A percentile compares a stretch with the other conserved stretches of the same genome.
Conservation (phyloP, 1,140 invertebrate species). For the Drosophila funebris region DNA sequence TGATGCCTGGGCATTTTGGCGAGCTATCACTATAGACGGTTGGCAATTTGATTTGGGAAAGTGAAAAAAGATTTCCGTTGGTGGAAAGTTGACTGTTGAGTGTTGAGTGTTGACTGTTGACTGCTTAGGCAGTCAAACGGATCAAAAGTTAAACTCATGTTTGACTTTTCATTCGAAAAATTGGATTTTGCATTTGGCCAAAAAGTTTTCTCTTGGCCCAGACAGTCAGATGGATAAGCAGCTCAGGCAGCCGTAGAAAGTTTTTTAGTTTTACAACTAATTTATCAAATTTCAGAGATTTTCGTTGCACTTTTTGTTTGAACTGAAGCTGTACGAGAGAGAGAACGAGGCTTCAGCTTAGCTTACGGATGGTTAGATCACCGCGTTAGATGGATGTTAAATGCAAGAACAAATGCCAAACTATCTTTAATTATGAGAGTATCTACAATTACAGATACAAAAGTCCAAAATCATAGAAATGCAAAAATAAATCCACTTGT, state of each 20-base stretch:
- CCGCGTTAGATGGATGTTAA: slow-evolving; percentile 11
- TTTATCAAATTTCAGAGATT: slow-evolving; percentile 81
- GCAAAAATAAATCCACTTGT: slow-evolving; percentile 76
- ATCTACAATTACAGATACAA: slow-evolving; percentile 23
- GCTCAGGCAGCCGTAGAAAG: slow-evolving; percentile 45
- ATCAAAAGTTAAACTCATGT: slow-evolving; percentile 82
- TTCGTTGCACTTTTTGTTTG: slow-evolving; percentile 65
- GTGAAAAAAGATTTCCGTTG: slow-evolving; percentile 18
- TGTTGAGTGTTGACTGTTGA: slow-evolving; percentile 55
- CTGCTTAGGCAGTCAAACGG: slow-evolving; percentile 64
- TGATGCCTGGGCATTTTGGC: neutral
- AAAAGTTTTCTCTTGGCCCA: slow-evolving; percentile 54
- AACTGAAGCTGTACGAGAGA: slow-evolving; percentile 27
- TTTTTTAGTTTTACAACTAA: slow-evolving; percentile 76
- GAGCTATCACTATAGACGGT: slow-evolving; percentile 8
- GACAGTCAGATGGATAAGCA: slow-evolving; percentile 47
- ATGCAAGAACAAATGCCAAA: slow-evolving; percentile 58
- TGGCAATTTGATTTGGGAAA: slow-evolving; percentile 31
- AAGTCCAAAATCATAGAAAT: slow-evolving; percentile 42
- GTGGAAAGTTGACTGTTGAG: slow-evolving; percentile 26
- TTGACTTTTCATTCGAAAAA: slow-evolving; percentile 83
- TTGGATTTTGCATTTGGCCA: slow-evolving; percentile 78
- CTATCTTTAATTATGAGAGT: slow-evolving; percentile 75
- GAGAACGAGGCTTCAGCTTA: neutral
- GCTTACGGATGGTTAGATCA: slow-evolving; percentile 28